Base-by-base conservation (phyloP, 2,888 invertebrate genomes). In the Perdita meconis region DNA sequence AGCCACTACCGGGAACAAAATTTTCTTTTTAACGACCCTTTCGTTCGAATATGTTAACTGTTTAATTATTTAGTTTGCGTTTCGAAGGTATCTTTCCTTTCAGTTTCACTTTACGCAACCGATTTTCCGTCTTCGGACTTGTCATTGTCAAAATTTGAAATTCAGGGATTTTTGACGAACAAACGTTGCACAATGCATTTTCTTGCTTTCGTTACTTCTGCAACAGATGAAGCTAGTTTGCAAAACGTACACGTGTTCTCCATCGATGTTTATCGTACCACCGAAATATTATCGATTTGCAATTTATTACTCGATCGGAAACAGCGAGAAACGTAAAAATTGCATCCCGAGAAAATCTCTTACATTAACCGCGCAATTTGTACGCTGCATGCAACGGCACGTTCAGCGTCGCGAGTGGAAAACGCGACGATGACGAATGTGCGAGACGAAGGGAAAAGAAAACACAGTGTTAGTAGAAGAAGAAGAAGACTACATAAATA, bases 121-220 rank as follows among this genome's bases (percentile, higher is more conserved):
- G 1, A 34, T n/a, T 36, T 40, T 47, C n/a, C 3, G 3, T 30
- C 22, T 22, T 59, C 12, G 30, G 30, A 10, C n/a, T 40, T 38
- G 12, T 22, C 19, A 6, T 40, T 16, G 6, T 59, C 19, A 22
- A 13, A 42, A 34, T n/a, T 47, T 60, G 75, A 66, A 76, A 73
- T 76, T 74, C 74, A 76, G 76, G 74, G 76, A 76, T 67, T 73
- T 74, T 36, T 47, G 24, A 24, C 10, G 8, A 38, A n/a, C 24
- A 34, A 53, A 59, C 16, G 34, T 30, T 40, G 57, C 47, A 50
- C 40, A 51, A 50, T 36, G 34, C 24, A 38, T 51, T 13, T 47
- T 47, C n/a, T 38, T 13, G 19, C 26, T 26, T 50, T 10, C 10
- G 22, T 55, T 36, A 34, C 8, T 65, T 44, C n/a, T n/a, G 19